Base-by-base conservation (phyloP, 2,888 invertebrate species). In the Cremastinae sp. region DNA sequence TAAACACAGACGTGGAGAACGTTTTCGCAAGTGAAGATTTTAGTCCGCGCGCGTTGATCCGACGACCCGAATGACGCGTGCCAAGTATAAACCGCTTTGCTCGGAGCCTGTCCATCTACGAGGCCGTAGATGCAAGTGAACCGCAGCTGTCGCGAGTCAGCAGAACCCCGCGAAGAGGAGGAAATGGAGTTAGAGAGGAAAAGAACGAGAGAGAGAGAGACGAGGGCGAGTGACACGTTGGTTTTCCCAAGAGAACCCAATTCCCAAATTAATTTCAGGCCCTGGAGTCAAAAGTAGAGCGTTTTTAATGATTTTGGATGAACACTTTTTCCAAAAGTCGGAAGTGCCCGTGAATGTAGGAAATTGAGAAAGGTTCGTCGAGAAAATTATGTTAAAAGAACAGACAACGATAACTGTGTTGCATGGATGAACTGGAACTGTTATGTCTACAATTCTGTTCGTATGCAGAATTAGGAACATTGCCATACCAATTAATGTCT, bases 101-200 rank as follows among this genome's bases (percentile, higher is more conserved):
- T 41, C 20, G 41, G 12, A 41, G n/a, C 10, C 58, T 16, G 41
- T 41, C 39, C 22, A 20, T 41, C 10, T 58, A 58, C 35, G 16
- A 47, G 47, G 37, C 16, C 43, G n/a, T 43, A 28, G 28, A 41
- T 72, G 41, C 64, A 12, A 65, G 72, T 51, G 49, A 64, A 72
- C 35, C 72, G 39, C 72, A 72, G 72, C 72, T 72, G 72, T 72
- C 65, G 51, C 47, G 12, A 28, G 22, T 51, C 41, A 49, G 49
- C 55, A 18, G n/a, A 56, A 55, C 14, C 56, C 35, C 56, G 28
- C 28, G 64, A 51, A 41, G 35, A 58, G 16, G 55, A 64, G 39
- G 22, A 64, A 41, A 56, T 43, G 41, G 16, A 49, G n/a, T 3
- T 41, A 41, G 51, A 14, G 39, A 9, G 5, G 9, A 62, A 18